Evolutionary conservation across 2,888 invertebrate species (phyloP).

Genomic region (Drosophila paramelanica): DNA sequence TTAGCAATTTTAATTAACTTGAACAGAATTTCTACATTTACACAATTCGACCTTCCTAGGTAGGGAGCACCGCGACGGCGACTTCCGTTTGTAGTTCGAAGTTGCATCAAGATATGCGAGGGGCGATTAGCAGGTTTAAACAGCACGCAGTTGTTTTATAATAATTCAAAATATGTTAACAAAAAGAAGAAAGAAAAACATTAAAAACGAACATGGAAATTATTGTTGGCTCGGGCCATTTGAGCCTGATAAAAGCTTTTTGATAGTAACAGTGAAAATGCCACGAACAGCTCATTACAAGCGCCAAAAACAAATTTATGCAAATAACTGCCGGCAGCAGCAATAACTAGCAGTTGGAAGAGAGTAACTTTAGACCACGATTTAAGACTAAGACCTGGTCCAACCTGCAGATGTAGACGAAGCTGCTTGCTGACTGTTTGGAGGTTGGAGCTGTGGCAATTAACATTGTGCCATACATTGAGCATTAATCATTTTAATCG

Average conservation of each 20-base stretch:
- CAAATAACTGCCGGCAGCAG: conserved; percentile 66
- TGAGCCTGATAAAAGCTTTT: conserved; percentile 72
- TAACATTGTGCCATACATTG: conserved; percentile 83
- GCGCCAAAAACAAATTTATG: conserved; percentile 84
- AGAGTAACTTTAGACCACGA: conserved; percentile 45
- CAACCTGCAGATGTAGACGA: conserved; percentile 12
- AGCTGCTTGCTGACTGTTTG: conserved; percentile 22
- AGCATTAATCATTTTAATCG: conserved; percentile 84
- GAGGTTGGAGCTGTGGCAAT: conserved; percentile 73
- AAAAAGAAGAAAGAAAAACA: conserved; percentile 39
- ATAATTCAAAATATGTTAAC: conserved; percentile 73
- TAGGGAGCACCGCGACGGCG: conserved; percentile 38
- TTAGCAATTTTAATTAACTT: conserved; percentile 17
- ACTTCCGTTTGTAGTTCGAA: conserved; percentile 78
- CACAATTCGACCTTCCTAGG: conserved; percentile 26
- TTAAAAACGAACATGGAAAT: conserved; percentile 72
- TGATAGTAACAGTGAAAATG: conserved; percentile 78
- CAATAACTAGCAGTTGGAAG: conserved; percentile 19
- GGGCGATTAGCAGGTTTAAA: conserved; percentile 63
- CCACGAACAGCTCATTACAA: conserved; percentile 82
- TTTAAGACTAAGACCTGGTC: conserved; percentile 25
- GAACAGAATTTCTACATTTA: conserved; percentile 35
- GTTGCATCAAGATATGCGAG: conserved; percentile 59
- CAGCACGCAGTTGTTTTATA: conserved; percentile 56
- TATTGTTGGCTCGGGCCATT: conserved; percentile 69